Percentiles rank a stretch among this genome's conserved stretches.
Evolutionary conservation across 92 coral and sea anemone genomes (phyloP).

Genomic region (Zoanthus sansibaricus): DNA sequence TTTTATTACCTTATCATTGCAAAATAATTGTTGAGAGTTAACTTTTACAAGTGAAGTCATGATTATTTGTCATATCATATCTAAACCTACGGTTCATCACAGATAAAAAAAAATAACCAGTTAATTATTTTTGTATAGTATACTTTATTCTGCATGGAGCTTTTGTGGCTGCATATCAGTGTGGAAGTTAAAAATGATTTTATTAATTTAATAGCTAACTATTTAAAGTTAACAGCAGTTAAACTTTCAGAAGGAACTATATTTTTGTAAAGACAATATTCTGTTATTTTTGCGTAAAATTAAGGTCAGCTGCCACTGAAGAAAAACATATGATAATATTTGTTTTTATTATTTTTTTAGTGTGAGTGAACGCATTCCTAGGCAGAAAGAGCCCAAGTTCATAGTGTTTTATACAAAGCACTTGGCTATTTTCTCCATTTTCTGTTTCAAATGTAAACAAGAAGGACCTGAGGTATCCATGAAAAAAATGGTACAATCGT

Average conservation of each 20-base stretch:
- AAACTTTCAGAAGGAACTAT: too few species aligned
- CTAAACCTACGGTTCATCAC: neutral
- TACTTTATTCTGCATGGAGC: neutral
- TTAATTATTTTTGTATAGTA: neutral
- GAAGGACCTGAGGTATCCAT: neutral
- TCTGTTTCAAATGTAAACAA: neutral
- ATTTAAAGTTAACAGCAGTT: neutral
- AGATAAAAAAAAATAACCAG: neutral
- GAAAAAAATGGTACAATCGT: neutral
- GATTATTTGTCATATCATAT: neutral
- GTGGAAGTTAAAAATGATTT: neutral
- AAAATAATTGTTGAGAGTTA: neutral
- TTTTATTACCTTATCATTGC: slow-evolving; percentile 4
- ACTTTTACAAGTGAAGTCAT: neutral
- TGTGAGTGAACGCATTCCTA: neutral
- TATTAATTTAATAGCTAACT: neutral
- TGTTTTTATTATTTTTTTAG: neutral
- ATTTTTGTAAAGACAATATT: too few species aligned
- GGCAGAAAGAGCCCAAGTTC: neutral
- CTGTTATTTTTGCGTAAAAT: too few species aligned
- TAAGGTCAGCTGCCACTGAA: neutral
- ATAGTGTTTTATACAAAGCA: neutral
- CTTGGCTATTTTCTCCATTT: neutral
- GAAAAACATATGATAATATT: neutral
- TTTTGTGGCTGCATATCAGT: slow-evolving; percentile 3